These are phyloP conservation scores for Limnephilus lunatus DNA, from an alignment of 2,888 invertebrate species.

Conservation along the genomic window DNA sequence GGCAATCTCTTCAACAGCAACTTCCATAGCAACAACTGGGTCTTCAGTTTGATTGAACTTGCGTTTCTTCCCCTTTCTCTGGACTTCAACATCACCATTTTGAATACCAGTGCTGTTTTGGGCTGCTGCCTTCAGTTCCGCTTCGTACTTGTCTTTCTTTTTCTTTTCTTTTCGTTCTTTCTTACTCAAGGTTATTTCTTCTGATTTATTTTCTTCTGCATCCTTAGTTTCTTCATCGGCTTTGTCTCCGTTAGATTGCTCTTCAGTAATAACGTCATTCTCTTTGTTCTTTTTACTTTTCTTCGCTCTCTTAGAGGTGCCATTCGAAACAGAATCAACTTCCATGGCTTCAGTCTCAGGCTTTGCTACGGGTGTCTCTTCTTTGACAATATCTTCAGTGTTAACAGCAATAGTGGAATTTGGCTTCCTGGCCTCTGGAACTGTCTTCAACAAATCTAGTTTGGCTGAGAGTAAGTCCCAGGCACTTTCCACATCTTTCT, in stretches of 20 bases:
- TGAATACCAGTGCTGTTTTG: conserved; percentile 73
- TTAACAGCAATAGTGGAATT: conserved; percentile 13
- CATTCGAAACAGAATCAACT: not conserved
- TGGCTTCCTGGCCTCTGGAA: not conserved
- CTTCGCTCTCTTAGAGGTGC: conserved; percentile 48
- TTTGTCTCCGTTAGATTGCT: conserved; percentile 4
- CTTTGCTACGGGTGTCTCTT: conserved; percentile 58
- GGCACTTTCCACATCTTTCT: conserved; percentile 80
- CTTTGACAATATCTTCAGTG: conserved; percentile 14
- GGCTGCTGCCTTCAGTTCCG: conserved; percentile 72
- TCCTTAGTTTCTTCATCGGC: conserved; percentile 56
- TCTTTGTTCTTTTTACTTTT: conserved; percentile 69
- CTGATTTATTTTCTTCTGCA: conserved; percentile 68
- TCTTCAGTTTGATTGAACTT: conserved; percentile 55
- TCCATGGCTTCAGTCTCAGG: conserved; percentile 39
- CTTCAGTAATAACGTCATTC: conserved; percentile 66
- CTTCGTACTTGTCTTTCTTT: conserved; percentile 75
- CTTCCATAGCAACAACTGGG: not conserved
- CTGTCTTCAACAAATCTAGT: conserved; percentile 73
- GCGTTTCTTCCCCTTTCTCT: conserved; percentile 67
- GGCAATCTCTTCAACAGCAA: conserved; percentile 67
- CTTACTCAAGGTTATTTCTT: conserved; percentile 70
- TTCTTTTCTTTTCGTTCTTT: conserved; percentile 76
- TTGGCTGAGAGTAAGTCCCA: conserved; percentile 82
- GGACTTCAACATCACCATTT: conserved; percentile 69